Base-by-base conservation (phyloP, 2,888 invertebrate species). In the Ryuthela nishihirai region DNA sequence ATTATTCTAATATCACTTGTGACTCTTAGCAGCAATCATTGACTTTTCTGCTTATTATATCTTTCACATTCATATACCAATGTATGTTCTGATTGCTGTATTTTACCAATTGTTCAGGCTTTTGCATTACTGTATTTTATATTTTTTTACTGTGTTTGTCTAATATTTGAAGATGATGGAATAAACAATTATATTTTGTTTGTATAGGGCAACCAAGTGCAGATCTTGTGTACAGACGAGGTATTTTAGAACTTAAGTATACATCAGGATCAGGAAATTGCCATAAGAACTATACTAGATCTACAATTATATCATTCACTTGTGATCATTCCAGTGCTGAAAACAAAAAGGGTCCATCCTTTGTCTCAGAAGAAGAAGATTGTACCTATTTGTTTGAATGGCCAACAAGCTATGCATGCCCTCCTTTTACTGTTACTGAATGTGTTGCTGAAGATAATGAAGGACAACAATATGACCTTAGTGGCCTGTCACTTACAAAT, bases 351-450 rank as follows among this genome's bases (percentile, higher is more conserved):
- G 58, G 56, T 1, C 62, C 62, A 12, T 18, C 15, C 20, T 62
- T 56, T 54, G 34, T 62, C 4, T 25, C 40, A n/a, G 62, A 64
- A 20, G 44, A 42, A 25, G 38, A 54, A 18, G 41, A 64, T 15
- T 66, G 66, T 42, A 49, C 56, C 15, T 64, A 61, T 44, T 35
- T 54, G 18, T 66, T 66, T 45, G 52, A 58, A 40, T 66, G 66
- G 66, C 45, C 60, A 6, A 65, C 65, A 24, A 53, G 52, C 17
- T 50, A 56, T 46, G 65, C 65, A 7, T 66, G 66, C 46, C 54
- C 62, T 2, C 54, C 62, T 15, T 56, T 54, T 50, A 45, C 48
- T 36, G 45, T 56, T 5, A 38, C 43, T 9, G 53, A 53, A 21
- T 62, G 62, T 35, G 56, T 38, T 29, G 44, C 39, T 4, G 49